Evolutionary conservation across 1,140 invertebrate species (phyloP).

Genomic region (Euwallacea fornicatus): DNA sequence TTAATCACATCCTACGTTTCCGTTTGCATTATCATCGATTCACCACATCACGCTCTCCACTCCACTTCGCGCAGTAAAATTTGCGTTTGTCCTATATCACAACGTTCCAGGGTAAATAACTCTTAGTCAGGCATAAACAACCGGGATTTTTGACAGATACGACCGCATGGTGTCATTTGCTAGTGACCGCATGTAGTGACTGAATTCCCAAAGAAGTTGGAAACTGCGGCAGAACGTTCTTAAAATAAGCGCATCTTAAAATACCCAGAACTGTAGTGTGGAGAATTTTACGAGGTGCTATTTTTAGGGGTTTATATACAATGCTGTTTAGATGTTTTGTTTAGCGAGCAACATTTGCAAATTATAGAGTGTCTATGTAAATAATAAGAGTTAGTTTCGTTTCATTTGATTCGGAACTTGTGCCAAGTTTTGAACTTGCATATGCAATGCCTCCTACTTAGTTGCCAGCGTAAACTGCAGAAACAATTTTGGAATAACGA

Average conservation of each 20-base stretch:
- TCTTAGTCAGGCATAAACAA: too few relatives aligned
- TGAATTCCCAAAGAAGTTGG: constrained; percentile 28
- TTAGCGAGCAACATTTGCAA: constrained; percentile 13
- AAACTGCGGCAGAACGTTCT: constrained; percentile 24
- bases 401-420: not conserved
- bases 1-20: too few relatives aligned
- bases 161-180: constrained; percentile 14
- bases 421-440: too few relatives aligned
- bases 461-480: too few relatives aligned
- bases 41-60: too few relatives aligned
- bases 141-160: too few relatives aligned
- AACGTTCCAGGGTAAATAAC: too few relatives aligned
- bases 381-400: constrained; percentile 12
- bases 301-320: constrained; percentile 32
- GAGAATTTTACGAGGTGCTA: constrained; percentile 26
- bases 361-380: constrained; percentile 23
- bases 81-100: too few relatives aligned
- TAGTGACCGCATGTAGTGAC: not conserved
- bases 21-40: too few relatives aligned
- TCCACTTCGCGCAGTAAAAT: too few relatives aligned
- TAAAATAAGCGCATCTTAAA: constrained; percentile 25
- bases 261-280: constrained; percentile 14
- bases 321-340: constrained; percentile 26
- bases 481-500: too few relatives aligned
- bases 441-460: too few relatives aligned